Percentiles rank a stretch among this genome's conserved stretches.
Conservation (phyloP, 2,888 invertebrate species). For the Epinotia brunnichana region DNA sequence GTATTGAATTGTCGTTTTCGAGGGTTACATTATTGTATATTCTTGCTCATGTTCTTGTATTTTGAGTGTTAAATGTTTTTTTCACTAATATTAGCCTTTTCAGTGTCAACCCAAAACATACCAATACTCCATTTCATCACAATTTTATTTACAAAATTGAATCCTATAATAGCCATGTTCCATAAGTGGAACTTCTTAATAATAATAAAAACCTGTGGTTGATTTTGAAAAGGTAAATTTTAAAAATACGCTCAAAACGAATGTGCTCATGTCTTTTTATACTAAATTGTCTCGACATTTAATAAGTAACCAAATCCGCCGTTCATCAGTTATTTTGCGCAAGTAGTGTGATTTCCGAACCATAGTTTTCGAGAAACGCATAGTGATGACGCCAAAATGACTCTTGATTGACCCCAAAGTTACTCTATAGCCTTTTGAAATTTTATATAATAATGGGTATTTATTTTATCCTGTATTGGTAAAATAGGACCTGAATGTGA, state of each 20-base stretch:
- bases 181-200: not conserved
- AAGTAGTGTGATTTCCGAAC: not conserved
- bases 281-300: conserved; percentile 28
- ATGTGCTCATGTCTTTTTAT: conserved; percentile 28
- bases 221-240: not conserved
- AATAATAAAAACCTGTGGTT: not conserved
- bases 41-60: not conserved
- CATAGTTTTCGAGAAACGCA: not conserved
- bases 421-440: no score
- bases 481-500: no score
- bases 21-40: not conserved
- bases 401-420: no score
- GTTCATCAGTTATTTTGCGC: not conserved
- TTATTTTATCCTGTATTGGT: no score
- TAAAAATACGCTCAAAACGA: conserved; percentile 22
- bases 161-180: not conserved
- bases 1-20: not conserved
- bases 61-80: not conserved
- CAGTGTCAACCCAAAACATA: not conserved
- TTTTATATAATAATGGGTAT: no score
- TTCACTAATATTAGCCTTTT: not conserved
- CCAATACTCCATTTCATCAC: not conserved
- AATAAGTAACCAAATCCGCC: conserved; percentile 29
- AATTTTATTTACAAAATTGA: not conserved
- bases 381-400: no score